A percentile compares a stretch with the other conserved stretches of the same genome.
Evolutionary conservation across 2,797 vertebrate species (phyloP).

Genomic region (Mormyrops boulengeri): DNA sequence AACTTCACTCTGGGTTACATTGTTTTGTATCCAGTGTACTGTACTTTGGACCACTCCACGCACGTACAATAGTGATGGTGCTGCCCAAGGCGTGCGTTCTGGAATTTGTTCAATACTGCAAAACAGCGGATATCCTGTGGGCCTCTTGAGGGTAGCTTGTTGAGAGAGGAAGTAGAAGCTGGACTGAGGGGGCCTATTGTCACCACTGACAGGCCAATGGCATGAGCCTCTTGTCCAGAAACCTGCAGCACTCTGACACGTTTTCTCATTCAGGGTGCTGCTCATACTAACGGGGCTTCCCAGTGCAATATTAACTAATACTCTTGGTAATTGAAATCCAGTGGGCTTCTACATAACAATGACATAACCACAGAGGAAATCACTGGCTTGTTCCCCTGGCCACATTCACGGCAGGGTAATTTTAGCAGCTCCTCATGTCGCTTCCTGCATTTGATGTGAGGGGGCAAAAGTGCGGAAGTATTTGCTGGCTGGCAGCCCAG

Average conservation of each 20-base stretch:
- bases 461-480: slow-evolving; percentile 27
- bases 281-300: background rate
- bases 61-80: background rate
- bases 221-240: background rate
- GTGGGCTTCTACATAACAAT: slow-evolving; percentile 13
- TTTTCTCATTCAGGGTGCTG: background rate
- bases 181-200: slow-evolving; percentile 15
- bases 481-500: slow-evolving; percentile 25
- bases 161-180: slow-evolving; percentile 8
- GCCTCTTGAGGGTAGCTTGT: background rate
- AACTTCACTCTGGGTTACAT: slow-evolving; percentile 9
- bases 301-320: background rate
- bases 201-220: background rate
- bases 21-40: slow-evolving; percentile 12
- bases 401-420: slow-evolving; percentile 20
- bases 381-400: background rate
- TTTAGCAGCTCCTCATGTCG: slow-evolving; percentile 32
- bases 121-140: background rate
- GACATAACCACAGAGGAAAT: slow-evolving; percentile 33
- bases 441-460: slow-evolving; percentile 24
- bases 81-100: background rate
- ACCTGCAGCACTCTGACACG: background rate
- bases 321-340: slow-evolving; percentile 14
- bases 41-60: background rate
- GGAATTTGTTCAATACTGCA: background rate